Conservation (phyloP, 2,797 vertebrate species). For the Nasua narica region DNA sequence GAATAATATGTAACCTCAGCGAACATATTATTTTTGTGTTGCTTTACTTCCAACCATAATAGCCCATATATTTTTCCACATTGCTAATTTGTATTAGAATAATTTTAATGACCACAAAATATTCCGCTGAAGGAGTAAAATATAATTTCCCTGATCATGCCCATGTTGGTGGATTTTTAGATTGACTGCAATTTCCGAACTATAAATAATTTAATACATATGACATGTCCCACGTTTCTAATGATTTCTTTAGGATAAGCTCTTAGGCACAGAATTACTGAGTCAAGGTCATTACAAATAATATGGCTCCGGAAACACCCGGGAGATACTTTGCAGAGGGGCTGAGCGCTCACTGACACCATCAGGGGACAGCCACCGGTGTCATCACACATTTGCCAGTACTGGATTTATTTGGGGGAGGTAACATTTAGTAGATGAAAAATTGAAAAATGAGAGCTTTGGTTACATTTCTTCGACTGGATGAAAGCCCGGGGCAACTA, state of each 20-base stretch:
- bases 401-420: conserved; percentile 18
- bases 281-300: neutral
- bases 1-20: neutral
- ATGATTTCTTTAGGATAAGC: neutral
- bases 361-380: neutral
- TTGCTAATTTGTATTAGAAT: neutral
- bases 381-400: neutral
- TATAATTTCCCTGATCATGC: neutral
- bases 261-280: neutral
- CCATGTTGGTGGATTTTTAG: neutral
- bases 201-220: neutral
- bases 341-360: neutral
- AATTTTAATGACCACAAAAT: neutral
- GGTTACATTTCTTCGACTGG: neutral
- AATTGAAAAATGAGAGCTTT: neutral
- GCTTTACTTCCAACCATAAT: neutral
- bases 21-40: neutral
- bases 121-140: neutral
- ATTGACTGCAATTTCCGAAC: neutral
- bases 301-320: neutral
- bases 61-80: neutral
- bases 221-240: neutral
- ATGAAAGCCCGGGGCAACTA: neutral
- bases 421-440: conserved; percentile 11
- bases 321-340: neutral